Evolutionary conservation across 2,797 vertebrate genomes (phyloP), one percentile per base, ranked within the genome.

Genomic region (Argyrosomus regius): DNA sequence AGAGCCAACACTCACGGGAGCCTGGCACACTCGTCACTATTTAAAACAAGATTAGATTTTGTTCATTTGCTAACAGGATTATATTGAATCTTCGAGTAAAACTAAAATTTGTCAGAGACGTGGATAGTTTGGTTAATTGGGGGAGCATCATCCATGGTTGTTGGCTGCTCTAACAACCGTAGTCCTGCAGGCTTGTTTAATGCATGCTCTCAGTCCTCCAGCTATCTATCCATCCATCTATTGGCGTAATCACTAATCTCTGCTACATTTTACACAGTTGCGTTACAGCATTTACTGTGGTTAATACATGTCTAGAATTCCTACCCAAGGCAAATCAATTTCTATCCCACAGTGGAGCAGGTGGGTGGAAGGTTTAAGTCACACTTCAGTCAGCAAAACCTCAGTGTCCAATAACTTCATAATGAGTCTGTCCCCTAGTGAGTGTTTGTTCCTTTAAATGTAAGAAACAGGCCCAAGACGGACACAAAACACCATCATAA

Each of bases 41-140:
- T 87, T 75, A 59, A 82, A 87, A 85, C 73, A 68, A 77, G 83
- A 92, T 93, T 89, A 65, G 57, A 90, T 89, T 87, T 79, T 43
- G 73, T 72, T 87, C 50, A 88, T 90, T 88, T 88, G 56, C 79
- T 83, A 89, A 91, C 14, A 20, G 28, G 70, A 90, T 88, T 90
- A 84, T 20, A 69, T 48, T 78, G 64, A 45, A 71, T 86, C 71
- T 82, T 85, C n/a, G 20, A 78, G 71, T 81, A 49, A 83, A 80
- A 49, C 6, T 39, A 20, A 83, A 67, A 80, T 68, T 26, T 80
- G 43, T 82, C 53, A 50, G 59, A 35, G 77, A 84, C 3, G 22
- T 72, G 80, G 35, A 71, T 46, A 20, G 69, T 82, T 87, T 83
- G 57, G 73, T 9, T 78, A 72, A 83, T 78, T 80, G 56, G 39